Base-by-base conservation (phyloP, 92 coral and sea anemone genomes). In the Parazoanthus swiftii region DNA sequence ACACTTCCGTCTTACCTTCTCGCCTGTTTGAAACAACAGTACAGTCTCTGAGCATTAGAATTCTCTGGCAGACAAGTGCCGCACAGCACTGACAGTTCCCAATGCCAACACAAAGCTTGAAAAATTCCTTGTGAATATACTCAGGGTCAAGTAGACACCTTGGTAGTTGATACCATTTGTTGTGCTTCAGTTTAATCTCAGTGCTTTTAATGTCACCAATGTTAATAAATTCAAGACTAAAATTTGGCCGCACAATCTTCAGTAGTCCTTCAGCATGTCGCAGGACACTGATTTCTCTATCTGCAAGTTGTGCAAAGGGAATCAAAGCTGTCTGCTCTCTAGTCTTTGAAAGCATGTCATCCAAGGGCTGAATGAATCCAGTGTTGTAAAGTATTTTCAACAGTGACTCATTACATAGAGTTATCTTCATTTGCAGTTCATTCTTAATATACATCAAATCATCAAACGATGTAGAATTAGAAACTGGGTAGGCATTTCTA, bases 211-310 rank as follows among this genome's bases (percentile, higher is more conserved):
- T 26, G 14, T 81, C 82, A 81, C 74, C 65, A 21, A 90, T 16
- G 80, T 76, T 85, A 73, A 90, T 74, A 56, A 66, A 71, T 6
- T 54, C 88, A 80, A 90, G 23, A 56, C 39, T 63, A 65, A 90
- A 90, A 15, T 81, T 89, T 87, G 88, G 74, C 74, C 51, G 71
- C 26, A 86, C 88, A 59, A 90, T 54, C 43, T 90, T 63, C 18
- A 90, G 51, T 81, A 90, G 90, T 21, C 70, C 58, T 75, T 87
- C 90, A 67, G 85, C 70, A 90, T 90, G 92, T 54, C 29, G 86
- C 21, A 90, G 70, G 70, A 82, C 44, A 63, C 56, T 65, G 37
- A 87, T 44, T 90, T 90, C 92, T 29, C 87, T 63, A 23, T 76
- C 84, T n/a, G 88, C 87, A 85, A 90, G 76, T 38, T 74, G 76